phyloP scores from a whole-genome alignment of 1,140 invertebrate genomes.

The Drosophila truncata region DNA sequence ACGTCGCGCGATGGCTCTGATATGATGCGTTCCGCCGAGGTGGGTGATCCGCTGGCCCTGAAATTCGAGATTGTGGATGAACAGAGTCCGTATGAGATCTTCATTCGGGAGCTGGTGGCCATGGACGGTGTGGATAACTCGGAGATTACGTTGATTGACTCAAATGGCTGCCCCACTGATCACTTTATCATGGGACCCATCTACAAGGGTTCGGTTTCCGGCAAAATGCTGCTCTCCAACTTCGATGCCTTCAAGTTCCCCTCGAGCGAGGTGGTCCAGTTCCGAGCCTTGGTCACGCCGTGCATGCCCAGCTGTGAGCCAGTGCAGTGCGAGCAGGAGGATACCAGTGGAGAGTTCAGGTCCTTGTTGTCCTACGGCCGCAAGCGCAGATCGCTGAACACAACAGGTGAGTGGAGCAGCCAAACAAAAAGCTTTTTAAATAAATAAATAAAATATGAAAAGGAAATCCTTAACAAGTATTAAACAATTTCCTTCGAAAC shows the following conservation, averaged over 20 bases:
- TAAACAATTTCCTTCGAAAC: neutral
- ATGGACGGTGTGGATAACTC: conserved; percentile 97
- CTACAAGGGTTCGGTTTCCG: conserved; percentile 91
- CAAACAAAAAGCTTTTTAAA: neutral
- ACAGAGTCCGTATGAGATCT: conserved; percentile 97
- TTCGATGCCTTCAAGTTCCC: conserved; percentile 99
- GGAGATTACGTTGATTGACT: conserved; percentile 96
- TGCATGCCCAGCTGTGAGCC: conserved; percentile 97
- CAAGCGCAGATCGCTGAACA: conserved; percentile 73
- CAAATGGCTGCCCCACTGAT: conserved; percentile 96
- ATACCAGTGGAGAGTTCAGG: conserved; percentile 92
- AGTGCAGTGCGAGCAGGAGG: conserved; percentile 93
- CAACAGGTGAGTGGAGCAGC: conserved; percentile 33
- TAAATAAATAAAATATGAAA: neutral
- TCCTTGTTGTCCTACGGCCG: conserved; percentile 92
- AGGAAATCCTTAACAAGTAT: neutral
- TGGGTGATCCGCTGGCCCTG: conserved; percentile 95
- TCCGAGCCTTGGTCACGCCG: conserved; percentile 96
- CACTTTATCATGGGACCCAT: conserved; percentile 96
- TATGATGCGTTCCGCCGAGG: conserved; percentile 92
- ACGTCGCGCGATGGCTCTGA: conserved; percentile 91
- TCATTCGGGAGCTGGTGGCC: conserved; percentile 96
- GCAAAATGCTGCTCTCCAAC: conserved; percentile 94
- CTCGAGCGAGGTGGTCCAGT: conserved; percentile 96
- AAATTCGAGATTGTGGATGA: conserved; percentile 96